phyloP scores from a whole-genome alignment of 1,140 invertebrate species.

The Hestina assimilis region DNA sequence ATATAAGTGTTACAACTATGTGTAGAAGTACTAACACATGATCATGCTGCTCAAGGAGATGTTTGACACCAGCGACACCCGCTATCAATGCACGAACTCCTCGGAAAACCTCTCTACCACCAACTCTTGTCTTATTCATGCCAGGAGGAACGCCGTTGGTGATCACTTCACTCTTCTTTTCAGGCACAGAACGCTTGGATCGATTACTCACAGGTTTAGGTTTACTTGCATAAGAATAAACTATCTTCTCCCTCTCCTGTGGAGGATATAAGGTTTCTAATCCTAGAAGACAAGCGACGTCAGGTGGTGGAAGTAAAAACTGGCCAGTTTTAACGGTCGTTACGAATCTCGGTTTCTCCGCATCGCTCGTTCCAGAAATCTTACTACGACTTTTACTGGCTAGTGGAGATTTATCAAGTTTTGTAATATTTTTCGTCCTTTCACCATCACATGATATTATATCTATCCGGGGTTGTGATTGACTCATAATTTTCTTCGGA shows the following conservation, averaged over 20 bases:
- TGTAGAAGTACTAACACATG: constrained; percentile 31
- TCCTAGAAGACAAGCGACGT: constrained; percentile 82
- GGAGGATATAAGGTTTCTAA: constrained; percentile 71
- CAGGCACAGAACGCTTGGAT: constrained; percentile 34
- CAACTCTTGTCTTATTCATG: constrained; percentile 1
- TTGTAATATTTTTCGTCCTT: constrained; percentile 35
- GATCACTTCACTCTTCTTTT: constrained; percentile 32
- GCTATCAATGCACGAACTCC: constrained; percentile 57
- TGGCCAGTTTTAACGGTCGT: constrained; percentile 88
- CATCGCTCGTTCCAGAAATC: constrained; percentile 29
- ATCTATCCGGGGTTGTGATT: constrained; percentile 53
- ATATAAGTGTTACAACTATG: background rate
- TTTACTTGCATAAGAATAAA: constrained; percentile 81
- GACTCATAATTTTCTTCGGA: constrained; percentile 41
- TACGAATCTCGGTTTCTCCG: constrained; percentile 81
- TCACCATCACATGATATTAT: constrained; percentile 33
- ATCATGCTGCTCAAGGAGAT: constrained; percentile 35
- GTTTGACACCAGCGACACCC: constrained; percentile 46
- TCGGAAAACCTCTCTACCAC: constrained; percentile 35
- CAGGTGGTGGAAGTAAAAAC: constrained; percentile 87
- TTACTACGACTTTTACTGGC: constrained; percentile 33
- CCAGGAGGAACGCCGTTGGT: constrained; percentile 47
- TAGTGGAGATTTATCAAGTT: constrained; percentile 39
- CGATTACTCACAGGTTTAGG: constrained; percentile 73
- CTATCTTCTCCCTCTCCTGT: constrained; percentile 61